Evolutionary conservation across 2,113 vertebrate species (phyloP), one percentile per base, ranked within the genome.

Genomic region (Neomonachus schauinslandi): DNA sequence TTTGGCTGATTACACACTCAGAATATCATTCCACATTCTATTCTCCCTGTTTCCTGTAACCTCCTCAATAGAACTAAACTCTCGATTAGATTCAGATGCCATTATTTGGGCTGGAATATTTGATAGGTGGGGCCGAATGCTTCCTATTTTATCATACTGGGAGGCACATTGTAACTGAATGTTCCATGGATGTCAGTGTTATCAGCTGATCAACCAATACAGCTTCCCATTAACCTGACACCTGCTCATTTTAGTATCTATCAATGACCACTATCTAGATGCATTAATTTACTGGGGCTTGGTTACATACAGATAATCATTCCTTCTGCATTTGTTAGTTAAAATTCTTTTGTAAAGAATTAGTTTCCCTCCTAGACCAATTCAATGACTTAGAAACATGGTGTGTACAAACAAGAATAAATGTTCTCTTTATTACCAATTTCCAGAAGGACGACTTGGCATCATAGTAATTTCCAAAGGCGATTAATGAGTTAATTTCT

Each of bases 361-460:
- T 79, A 95, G 7, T 79, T 92, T 63, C 18, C 19, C 65, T 76
- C 36, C 49, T 85, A 57, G 85, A 94, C n/a, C 53, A 26, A 31
- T 77, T 77, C 55, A 57, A 95, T 95, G 83, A 86, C 86, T 91
- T 89, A 89, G 88, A 94, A 94, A 92, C 69, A 88, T 16, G 46
- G 12, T 53, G 39, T 81, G 42, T 36, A 76, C 65, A 85, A 55
- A 61, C 81, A 89, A 95, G 51, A 59, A 97, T 86, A 89, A 72
- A 83, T 94, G 67, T 96, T 89, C 88, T 90, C 92, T 96, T 96
- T 86, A 92, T 87, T 86, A 77, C n/a, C 49, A 39, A 90, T 92
- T 94, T 92, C 36, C 71, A 86, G 79, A 90, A 95, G 81, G 85
- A 94, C 46, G 82, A 33, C 14, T 76, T 94, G 21, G 65, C 89